Evolutionary conservation across 2,113 vertebrate species (phyloP).

Genomic region (Cygnus atratus): DNA sequence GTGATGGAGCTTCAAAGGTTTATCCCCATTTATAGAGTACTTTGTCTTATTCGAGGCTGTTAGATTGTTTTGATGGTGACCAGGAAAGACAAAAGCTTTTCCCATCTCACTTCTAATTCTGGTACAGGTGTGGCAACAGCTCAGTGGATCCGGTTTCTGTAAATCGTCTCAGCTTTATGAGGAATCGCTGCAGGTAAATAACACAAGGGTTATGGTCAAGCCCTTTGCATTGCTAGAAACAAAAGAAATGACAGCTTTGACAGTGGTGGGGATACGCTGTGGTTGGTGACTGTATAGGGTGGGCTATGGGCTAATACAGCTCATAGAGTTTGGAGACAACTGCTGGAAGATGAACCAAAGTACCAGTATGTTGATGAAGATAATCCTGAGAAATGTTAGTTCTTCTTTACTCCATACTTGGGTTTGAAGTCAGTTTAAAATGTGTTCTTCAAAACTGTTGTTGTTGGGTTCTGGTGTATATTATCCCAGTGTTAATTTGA

Average conservation of each 20-base stretch:
- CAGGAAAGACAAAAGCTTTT: background rate
- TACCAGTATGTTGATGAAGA: background rate
- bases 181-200: constrained; percentile 89
- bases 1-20: background rate
- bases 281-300: background rate
- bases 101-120: background rate
- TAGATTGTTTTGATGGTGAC: fast-evolving
- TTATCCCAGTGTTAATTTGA: background rate
- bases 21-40: fast-evolving
- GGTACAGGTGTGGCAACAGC: constrained; percentile 85
- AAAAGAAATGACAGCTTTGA: background rate
- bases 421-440: background rate
- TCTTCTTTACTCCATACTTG: background rate
- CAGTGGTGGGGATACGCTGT: background rate
- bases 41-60: fast-evolving
- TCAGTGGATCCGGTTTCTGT: constrained; percentile 86
- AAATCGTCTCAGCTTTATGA: constrained; percentile 89
- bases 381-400: background rate
- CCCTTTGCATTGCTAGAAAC: fast-evolving
- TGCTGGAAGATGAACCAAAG: background rate
- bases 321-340: background rate
- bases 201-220: fast-evolving
- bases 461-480: background rate
- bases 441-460: fast-evolving
- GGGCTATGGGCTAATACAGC: too few species aligned